A percentile compares a stretch with the other conserved stretches of the same genome.
Evolutionary conservation across 2,888 invertebrate species (phyloP).

Genomic region (Uloborus plumipes): DNA sequence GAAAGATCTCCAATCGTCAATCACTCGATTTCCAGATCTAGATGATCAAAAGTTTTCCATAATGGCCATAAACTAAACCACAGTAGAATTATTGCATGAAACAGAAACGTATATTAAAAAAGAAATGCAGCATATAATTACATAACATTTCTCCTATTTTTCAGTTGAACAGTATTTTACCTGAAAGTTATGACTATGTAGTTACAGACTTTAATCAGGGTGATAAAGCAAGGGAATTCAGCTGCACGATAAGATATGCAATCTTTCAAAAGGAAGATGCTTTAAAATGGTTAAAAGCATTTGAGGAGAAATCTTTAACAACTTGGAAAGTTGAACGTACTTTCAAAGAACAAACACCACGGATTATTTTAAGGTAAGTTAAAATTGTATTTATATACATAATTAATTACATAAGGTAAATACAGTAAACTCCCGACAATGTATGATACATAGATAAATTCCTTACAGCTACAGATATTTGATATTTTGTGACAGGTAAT

Average conservation of each 20-base stretch:
- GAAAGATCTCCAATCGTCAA: too few relatives aligned
- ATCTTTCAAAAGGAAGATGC: neutral
- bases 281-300: neutral
- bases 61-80: too few relatives aligned
- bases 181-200: neutral
- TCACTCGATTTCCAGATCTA: too few relatives aligned
- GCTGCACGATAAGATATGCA: neutral
- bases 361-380: neutral
- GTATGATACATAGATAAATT: too few relatives aligned
- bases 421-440: too few relatives aligned
- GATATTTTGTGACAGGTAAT: too few relatives aligned
- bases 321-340: neutral
- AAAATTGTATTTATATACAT: neutral
- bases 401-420: neutral
- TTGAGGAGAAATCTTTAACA: neutral
- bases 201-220: neutral
- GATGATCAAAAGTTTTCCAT: too few relatives aligned
- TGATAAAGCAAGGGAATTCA: neutral
- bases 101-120: too few relatives aligned
- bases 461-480: too few relatives aligned
- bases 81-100: too few relatives aligned
- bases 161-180: neutral
- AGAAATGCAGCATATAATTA: too few relatives aligned
- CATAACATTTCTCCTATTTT: too few relatives aligned
- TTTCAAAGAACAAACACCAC: neutral